Percentiles rank a stretch among this genome's conserved stretches.
phyloP scores from a whole-genome alignment of 2,797 vertebrate species.

The Chrosomus eos region DNA sequence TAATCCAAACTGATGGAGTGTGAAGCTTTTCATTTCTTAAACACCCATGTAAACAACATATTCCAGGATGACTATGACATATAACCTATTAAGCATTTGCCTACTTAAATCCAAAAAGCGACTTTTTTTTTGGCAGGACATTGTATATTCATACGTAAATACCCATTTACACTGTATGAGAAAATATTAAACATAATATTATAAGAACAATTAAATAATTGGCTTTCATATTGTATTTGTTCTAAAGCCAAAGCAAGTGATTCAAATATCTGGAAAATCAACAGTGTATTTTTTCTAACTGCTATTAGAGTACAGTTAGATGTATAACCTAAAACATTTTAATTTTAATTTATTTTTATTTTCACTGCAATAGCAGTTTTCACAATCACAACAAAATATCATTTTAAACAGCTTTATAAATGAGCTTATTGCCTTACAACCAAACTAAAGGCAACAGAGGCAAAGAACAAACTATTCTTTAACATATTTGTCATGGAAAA shows the following conservation, averaged over 20 bases:
- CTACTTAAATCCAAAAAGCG: too few species aligned
- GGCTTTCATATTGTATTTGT: neutral
- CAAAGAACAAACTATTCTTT: neutral
- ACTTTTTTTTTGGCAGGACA: too few species aligned
- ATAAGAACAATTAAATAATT: neutral
- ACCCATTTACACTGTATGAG: neutral
- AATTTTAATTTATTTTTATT: neutral
- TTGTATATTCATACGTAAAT: neutral
- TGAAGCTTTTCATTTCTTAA: too few species aligned
- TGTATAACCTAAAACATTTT: neutral
- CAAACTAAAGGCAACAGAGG: neutral
- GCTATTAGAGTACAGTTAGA: neutral
- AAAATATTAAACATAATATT: neutral
- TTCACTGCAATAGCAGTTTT: neutral
- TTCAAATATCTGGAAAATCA: neutral
- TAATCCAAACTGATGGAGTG: too few species aligned
- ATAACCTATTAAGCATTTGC: too few species aligned
- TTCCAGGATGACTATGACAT: too few species aligned
- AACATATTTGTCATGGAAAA: neutral
- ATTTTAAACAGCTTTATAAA: conserved; percentile 2
- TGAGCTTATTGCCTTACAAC: neutral
- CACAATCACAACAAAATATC: neutral
- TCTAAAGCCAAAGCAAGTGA: neutral
- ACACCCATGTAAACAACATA: too few species aligned
- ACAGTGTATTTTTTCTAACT: too few species aligned